Base-by-base conservation (phyloP, 1,140 invertebrate species). In the Drosophila takahashii region DNA sequence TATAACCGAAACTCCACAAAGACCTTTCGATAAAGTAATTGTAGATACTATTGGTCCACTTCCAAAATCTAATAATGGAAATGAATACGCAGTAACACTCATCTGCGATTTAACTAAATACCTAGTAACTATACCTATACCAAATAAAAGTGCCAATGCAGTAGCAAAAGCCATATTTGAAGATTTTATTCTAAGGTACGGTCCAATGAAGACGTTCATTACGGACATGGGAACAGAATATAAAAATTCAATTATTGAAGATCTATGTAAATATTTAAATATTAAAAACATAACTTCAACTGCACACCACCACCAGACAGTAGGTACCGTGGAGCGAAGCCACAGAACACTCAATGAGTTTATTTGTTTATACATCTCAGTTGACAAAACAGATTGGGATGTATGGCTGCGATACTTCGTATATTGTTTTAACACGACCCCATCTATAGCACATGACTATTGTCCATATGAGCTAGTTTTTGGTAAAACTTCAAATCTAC, bases 121-220 rank as follows among this genome's bases (percentile, higher is more conserved):
- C 22, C 22, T 22, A 22, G 22, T 22, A 2, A 3, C 22, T 22
- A 22, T 22, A 22, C 22, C 22, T 22, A 22, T 22, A 22, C 22
- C 22, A 22, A 22, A 16, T 8, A 41, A 64, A 10, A 66, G 67
- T 9, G 79, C 15, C 2, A 41, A 61, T 57, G 70, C 66, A 8
- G 79, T 81, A 15, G 79, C 15, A 5, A 41, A 61, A 61, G 75
- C 66, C 5, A 81, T 79, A 15, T 59, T 77, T n/a, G 72, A 85
- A 57, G 36, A 36, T 13, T 70, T 62, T 32, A 51, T 62, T 44
- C 67, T 73, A 3, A 67, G 47, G 27, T 65, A 42, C 60, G 47
- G 41, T 59, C 45, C 64, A 44, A 74, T 67, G 56, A 74, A 74
- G 57, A 74, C 48, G 44, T 54, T 66, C 41, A 60, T 66, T 32